Conservation (phyloP, 2,113 vertebrate genomes). For the Todiramphus saurophagus region DNA sequence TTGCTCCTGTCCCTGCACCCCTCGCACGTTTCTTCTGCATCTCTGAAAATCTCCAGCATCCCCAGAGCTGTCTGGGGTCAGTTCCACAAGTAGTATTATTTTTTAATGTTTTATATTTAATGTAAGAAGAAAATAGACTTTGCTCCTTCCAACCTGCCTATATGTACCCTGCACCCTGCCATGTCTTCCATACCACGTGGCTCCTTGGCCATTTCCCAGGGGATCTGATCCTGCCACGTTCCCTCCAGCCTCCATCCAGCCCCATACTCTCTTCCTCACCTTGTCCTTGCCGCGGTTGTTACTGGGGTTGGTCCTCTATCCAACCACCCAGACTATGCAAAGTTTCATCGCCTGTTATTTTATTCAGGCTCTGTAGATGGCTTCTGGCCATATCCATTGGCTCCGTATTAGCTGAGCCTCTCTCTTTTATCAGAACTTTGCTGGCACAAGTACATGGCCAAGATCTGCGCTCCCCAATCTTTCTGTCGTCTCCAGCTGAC, state of each 20-base stretch:
- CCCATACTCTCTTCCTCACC: background rate
- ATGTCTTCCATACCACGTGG: background rate
- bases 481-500: background rate
- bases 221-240: rapidly evolving
- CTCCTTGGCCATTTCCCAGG: rapidly evolving
- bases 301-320: background rate
- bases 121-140: background rate
- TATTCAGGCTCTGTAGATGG: slow-evolving; percentile 31
- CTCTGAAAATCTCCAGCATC: background rate
- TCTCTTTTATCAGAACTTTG: background rate
- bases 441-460: background rate
- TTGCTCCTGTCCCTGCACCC: background rate
- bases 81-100: background rate
- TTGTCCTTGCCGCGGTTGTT: background rate
- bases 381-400: slow-evolving; percentile 11
- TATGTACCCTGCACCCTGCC: background rate
- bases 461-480: background rate
- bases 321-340: slow-evolving; percentile 39
- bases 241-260: background rate
- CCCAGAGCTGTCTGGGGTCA: background rate
- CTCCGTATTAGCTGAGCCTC: background rate
- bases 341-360: background rate
- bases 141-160: background rate
- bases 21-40: background rate
- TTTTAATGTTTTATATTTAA: slow-evolving; percentile 49